These are phyloP conservation scores for Sarcophaga rosellei DNA, from an alignment of 2,888 invertebrate genomes.

Conservation along the genomic window DNA sequence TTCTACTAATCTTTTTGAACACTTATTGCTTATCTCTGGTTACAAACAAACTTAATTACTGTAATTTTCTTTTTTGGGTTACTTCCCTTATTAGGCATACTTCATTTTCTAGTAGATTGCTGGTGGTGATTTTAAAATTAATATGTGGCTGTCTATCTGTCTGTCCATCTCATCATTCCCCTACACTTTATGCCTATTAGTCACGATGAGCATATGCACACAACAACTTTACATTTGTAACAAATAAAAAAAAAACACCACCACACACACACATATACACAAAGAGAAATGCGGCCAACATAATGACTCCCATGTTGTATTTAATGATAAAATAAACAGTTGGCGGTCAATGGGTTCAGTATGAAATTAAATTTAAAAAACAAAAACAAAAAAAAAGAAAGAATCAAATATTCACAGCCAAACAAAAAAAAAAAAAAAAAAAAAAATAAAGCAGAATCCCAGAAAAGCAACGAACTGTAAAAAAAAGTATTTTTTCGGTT, in stretches of 20 bases:
- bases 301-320: slow-evolving; percentile 42
- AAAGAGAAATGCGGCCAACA: slow-evolving; percentile 26
- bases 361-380: slow-evolving; percentile 31
- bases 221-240: slow-evolving; percentile 16
- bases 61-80: not conserved
- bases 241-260: not conserved
- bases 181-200: slow-evolving; percentile 2
- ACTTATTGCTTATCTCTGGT: too few relatives aligned
- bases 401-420: not conserved
- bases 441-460: slow-evolving; percentile 19
- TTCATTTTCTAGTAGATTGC: not conserved
- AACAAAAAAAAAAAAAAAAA: slow-evolving; percentile 20
- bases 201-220: not conserved
- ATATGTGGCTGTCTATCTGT: not conserved
- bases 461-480: slow-evolving; percentile 62
- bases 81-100: not conserved
- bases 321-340: slow-evolving; percentile 67
- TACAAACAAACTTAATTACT: too few relatives aligned
- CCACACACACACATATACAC: too few relatives aligned
- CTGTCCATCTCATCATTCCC: not conserved
- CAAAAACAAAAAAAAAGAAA: slow-evolving; percentile 27
- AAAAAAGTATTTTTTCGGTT: slow-evolving; percentile 32
- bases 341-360: slow-evolving; percentile 70
- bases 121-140: slow-evolving; percentile 9
- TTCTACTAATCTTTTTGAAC: too few relatives aligned